phyloP scores from a whole-genome alignment of 2,888 invertebrate species.

The Drosophila histrio region DNA sequence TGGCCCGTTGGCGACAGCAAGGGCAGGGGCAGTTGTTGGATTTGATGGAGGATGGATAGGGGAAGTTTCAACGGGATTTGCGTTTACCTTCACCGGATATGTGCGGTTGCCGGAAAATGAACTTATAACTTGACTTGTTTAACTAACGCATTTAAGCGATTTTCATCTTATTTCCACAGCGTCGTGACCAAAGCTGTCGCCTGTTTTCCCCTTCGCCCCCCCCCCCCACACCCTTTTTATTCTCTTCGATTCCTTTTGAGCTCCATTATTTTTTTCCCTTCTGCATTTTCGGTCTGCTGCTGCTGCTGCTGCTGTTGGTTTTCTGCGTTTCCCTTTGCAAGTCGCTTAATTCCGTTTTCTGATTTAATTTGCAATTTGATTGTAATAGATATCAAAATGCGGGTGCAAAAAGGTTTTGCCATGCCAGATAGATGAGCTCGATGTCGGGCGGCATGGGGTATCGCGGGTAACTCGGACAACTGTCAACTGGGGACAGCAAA shows the following conservation, averaged over 20 bases:
- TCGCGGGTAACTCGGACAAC: constrained; percentile 6
- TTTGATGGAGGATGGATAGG: neutral
- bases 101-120: constrained; percentile 77
- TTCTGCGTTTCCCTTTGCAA: constrained; percentile 27
- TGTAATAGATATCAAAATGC: constrained; percentile 71
- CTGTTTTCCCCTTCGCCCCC: constrained; percentile 2
- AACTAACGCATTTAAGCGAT: constrained; percentile 77
- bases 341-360: constrained; percentile 35
- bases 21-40: neutral
- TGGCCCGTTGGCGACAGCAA: constrained; percentile 51
- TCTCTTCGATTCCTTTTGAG: neutral
- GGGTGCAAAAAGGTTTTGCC: constrained; percentile 46
- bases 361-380: constrained; percentile 78
- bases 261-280: neutral
- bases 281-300: neutral
- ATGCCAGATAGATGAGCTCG: constrained; percentile 23
- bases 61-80: constrained; percentile 31
- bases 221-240: neutral
- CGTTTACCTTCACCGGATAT: constrained; percentile 70
- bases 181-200: constrained; percentile 17
- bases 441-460: neutral
- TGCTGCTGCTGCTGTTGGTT: constrained; percentile 2
- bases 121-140: constrained; percentile 78
- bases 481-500: constrained; percentile 36
- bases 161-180: constrained; percentile 57